Evolutionary conservation across 2,888 invertebrate species (phyloP), one percentile per base, ranked within the genome.

Genomic region (Lasioglossum zephyrum): DNA sequence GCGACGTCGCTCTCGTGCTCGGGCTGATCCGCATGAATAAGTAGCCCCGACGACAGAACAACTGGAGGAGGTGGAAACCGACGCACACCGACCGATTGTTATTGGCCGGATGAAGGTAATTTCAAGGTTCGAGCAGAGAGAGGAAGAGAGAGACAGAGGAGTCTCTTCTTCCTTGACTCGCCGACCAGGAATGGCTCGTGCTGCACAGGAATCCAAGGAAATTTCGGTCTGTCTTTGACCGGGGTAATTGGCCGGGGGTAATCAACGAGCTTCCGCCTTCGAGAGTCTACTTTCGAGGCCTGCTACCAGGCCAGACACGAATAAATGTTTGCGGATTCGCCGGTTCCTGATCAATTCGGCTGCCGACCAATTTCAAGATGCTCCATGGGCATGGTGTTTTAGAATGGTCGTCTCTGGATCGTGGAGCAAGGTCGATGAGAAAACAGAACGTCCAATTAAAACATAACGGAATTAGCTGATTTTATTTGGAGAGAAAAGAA

Each of bases 401-500:
- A 9, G 26, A 60, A 60, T 9, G 53, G 53, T 4, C 13, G 13
- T 13, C 13, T 13, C 11, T 47, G 60, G 60, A 44, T 47, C 22
- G 18, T 18, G 70, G 26, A n/a, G 39, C 9, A 69, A 39, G 69
- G 53, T 36, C 26, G 49, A 2, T 1, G 36, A 13, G 2, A 53
- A 63, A n/a, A 22, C 31, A 31, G 44, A n/a, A 60, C 39, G 26
- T 6, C n/a, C 16, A 49, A 41, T 86, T 88, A 87, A 90, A 91
- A 91, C 89, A 85, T 87, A 90, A 91, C 88, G 86, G 83, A 88
- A 89, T 90, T 84, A 79, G 86, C 88, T 85, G 81, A 89, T 91
- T 90, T 90, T 90, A 88, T 89, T 91, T 86, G 73, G 77, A 73
- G 41, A 60, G 53, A 53, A 22, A 73, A 73, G 66, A 80, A 22